A percentile compares a stretch with the other conserved stretches of the same genome.
Conservation (phyloP, 2,797 vertebrate species). For the Gadopsis bispinosus region DNA sequence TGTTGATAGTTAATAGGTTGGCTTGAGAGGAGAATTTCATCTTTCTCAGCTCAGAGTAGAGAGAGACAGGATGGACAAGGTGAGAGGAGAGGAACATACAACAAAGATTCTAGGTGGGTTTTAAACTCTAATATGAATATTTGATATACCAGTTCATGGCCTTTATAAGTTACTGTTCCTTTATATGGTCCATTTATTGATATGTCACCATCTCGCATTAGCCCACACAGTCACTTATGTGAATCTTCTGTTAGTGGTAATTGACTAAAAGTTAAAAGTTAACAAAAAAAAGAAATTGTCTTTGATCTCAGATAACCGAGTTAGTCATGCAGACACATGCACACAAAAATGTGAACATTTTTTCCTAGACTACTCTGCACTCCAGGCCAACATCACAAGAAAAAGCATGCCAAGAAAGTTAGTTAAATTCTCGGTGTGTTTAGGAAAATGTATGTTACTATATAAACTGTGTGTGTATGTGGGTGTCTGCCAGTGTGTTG, state of each 20-base stretch:
- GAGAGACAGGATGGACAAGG: neutral
- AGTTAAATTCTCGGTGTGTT: slow-evolving; percentile 24
- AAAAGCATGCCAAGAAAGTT: neutral
- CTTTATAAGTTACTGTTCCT: neutral
- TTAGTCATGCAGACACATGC: slow-evolving; percentile 11
- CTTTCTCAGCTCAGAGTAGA: slow-evolving; percentile 22
- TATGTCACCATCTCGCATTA: too few species aligned
- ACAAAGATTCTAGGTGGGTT: neutral
- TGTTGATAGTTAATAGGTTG: slow-evolving; percentile 18
- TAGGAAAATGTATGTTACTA: slow-evolving; percentile 39
- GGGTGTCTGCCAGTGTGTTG: slow-evolving; percentile 41
- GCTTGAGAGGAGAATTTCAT: slow-evolving; percentile 12
- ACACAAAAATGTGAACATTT: neutral
- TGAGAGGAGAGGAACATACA: neutral
- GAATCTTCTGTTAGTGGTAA: too few species aligned
- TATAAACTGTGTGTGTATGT: slow-evolving; percentile 38
- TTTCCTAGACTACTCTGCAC: neutral
- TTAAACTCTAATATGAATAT: neutral
- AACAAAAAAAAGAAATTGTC: neutral
- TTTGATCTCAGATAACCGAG: slow-evolving; percentile 14
- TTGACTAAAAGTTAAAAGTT: too few species aligned
- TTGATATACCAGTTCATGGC: neutral
- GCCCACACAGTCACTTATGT: too few species aligned
- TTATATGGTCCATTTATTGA: neutral
- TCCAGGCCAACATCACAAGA: neutral